A percentile compares a stretch with the other conserved stretches of the same genome.
Evolutionary conservation across 1,140 invertebrate species (phyloP).

Genomic region (Aphis craccivora): DNA sequence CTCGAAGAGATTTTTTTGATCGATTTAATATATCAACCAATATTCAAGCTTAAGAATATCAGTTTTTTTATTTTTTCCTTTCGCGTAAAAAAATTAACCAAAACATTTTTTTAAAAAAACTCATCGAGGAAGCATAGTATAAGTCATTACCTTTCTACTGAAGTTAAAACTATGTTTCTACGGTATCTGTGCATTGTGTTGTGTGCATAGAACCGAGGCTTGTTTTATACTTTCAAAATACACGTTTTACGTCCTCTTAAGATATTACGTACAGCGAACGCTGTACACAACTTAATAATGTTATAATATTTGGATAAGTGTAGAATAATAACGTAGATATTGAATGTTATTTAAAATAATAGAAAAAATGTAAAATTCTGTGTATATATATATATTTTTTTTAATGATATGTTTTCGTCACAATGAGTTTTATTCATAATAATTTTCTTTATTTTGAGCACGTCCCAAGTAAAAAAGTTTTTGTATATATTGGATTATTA

Average conservation of each 20-base stretch:
- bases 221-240: too few species aligned
- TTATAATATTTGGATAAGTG: background rate
- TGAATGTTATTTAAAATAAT: background rate
- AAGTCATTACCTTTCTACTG: too few species aligned
- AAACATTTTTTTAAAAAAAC: too few species aligned
- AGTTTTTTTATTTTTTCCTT: too few species aligned
- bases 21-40: too few species aligned
- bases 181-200: too few species aligned
- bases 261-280: background rate
- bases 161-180: too few species aligned
- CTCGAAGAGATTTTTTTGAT: too few species aligned
- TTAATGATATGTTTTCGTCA: background rate
- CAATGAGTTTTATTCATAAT: background rate
- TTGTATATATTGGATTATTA: background rate
- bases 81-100: too few species aligned
- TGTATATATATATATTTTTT: background rate
- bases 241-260: background rate
- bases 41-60: too few species aligned
- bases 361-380: background rate
- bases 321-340: background rate
- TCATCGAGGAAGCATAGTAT: too few species aligned
- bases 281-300: background rate
- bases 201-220: too few species aligned
- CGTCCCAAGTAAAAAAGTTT: background rate
- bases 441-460: background rate